Base-by-base conservation (phyloP, 2,888 invertebrate species). In the Apocheima hispidaria region DNA sequence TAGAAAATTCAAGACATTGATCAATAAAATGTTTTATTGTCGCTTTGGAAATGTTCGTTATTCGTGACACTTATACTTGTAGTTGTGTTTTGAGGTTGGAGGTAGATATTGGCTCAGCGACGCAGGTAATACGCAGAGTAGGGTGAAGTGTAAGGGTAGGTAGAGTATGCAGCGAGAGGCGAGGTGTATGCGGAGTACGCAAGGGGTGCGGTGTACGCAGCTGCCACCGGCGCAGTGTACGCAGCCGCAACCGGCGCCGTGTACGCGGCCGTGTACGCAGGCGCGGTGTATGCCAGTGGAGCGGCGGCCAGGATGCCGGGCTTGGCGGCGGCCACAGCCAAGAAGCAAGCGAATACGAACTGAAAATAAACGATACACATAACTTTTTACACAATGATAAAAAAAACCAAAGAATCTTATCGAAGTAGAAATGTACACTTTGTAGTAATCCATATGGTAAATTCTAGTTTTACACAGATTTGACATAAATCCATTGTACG, bases 311-410 rank as follows among this genome's bases (percentile, higher is more conserved):
- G 66, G 36, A 59, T 52, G n/a, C 65, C 62, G 7, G 87, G 86
- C 68, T 84, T 82, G 58, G 87, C 87, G 57, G 81, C 76, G 50
- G 81, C 85, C 62, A 84, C 57, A 50, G 85, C 87, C 74, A 86
- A 65, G 70, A 86, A 73, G 71, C 83, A 84, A 57, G 84, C 82
- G 74, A 86, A 75, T 63, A 86, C 70, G 61, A 86, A 73, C 87
- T 88, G 77, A 12, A 78, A 81, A 49, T 7, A 18, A 30, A 58
- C 59, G 78, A 50, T 53, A 63, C 58, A 60, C 41, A 16, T 12
- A 30, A 56, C 1, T 7, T 1, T 10, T n/a, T 4, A n/a, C 12
- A 41, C 41, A 20, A 20, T 20, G 10, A 1, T 4, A 18, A 4
- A 38, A 12, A 38, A 18, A 20, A 4, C 2, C 1, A 20, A 10